Percentiles rank a stretch among this genome's conserved stretches.
Conservation (phyloP, 2,797 vertebrate genomes). For the Balearica regulorum region DNA sequence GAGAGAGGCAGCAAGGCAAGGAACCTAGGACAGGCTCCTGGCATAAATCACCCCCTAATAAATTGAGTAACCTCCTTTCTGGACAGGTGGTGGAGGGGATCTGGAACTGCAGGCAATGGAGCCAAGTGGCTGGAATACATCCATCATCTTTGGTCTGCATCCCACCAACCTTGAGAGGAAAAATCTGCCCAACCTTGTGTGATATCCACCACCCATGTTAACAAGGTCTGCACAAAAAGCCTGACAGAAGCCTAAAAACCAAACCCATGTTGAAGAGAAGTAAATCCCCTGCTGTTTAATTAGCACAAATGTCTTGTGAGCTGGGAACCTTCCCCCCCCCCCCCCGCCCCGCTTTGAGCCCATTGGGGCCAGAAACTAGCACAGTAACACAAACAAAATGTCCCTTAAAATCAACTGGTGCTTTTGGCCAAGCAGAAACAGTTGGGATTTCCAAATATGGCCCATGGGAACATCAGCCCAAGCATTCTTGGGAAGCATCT, state of each 20-base stretch:
- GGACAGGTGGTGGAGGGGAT: background rate
- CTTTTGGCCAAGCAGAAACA: constrained; percentile 22
- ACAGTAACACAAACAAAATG: constrained; percentile 39
- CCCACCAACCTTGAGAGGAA: rapidly evolving
- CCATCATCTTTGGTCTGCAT: background rate
- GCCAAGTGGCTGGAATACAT: background rate
- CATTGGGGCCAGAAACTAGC: background rate
- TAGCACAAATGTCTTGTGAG: constrained; percentile 5
- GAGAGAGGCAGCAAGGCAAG: background rate
- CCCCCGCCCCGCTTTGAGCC: background rate
- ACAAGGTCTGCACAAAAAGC: background rate
- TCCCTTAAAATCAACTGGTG: constrained; percentile 44
- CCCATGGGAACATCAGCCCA: constrained; percentile 39
- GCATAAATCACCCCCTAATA: background rate
- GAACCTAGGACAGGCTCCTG: background rate
- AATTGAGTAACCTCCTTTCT: background rate
- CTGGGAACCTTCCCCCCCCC: background rate
- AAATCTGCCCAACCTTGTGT: background rate
- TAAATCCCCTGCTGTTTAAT: constrained; percentile 32
- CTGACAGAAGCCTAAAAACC: constrained; percentile 2
- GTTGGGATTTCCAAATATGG: constrained; percentile 62
- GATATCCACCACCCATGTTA: background rate
- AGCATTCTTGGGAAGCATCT: constrained; percentile 23
- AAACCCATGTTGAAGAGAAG: background rate
- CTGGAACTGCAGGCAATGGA: background rate